A percentile compares a stretch with the other conserved stretches of the same genome.
Conservation (phyloP, 2,888 invertebrate species). For the Perdita meconis region DNA sequence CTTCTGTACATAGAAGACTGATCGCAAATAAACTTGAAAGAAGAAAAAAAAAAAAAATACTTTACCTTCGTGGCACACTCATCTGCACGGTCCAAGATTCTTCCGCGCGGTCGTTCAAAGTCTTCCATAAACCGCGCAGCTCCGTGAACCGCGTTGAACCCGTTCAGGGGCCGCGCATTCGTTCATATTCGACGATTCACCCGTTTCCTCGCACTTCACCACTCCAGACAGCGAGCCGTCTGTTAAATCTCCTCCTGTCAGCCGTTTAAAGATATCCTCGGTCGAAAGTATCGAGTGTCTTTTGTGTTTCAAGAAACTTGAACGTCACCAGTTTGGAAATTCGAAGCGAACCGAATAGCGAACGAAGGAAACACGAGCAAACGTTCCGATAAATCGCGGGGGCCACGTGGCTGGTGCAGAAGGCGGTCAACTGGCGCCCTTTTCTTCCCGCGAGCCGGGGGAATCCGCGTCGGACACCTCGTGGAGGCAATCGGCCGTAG, state of each 20-base stretch:
- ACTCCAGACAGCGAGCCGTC: no score
- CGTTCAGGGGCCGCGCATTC: conserved; percentile 21
- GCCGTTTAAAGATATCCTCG: no score
- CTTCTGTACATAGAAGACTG: no score
- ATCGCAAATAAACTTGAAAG: no score
- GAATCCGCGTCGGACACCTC: conserved; percentile 40
- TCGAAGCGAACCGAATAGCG: not conserved
- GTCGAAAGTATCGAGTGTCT: no score
- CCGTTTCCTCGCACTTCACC: not conserved
- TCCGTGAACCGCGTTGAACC: conserved; percentile 26
- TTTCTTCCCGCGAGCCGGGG: conserved; percentile 11
- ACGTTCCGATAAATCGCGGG: not conserved
- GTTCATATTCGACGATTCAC: conserved; percentile 40
- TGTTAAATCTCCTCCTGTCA: no score
- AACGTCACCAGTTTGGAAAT: no score
- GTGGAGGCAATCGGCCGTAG: conserved; percentile 65
- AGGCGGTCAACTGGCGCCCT: conserved; percentile 36
- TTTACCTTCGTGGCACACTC: conserved; percentile 58
- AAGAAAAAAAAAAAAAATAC: not conserved
- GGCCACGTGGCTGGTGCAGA: conserved; percentile 38
- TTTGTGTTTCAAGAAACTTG: no score
- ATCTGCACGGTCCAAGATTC: conserved; percentile 56
- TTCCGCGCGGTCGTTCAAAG: conserved; percentile 33
- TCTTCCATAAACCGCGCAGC: conserved; percentile 50
- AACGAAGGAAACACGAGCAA: not conserved